Evolutionary conservation across 2,888 invertebrate genomes (phyloP), one percentile per base, ranked within the genome.

Genomic region (Zygogramma bicolorata): DNA sequence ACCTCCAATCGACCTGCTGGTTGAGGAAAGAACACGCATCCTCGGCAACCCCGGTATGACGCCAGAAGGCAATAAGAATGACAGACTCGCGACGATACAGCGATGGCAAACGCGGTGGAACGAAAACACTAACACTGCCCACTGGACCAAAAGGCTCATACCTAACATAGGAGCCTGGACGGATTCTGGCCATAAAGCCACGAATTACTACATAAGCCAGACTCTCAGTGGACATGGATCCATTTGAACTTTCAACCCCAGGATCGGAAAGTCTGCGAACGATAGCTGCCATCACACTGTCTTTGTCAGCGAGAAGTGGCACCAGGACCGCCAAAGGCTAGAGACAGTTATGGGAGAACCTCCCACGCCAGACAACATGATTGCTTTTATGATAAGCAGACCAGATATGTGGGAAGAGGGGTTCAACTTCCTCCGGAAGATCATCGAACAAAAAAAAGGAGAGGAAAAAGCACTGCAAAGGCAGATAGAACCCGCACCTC

Each of bases 1-100:
- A 7, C 60, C 65, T 6, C 75, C 73, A 6, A 69, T 77, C 18
- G 63, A 75, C 29, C 65, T 73, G 2, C 63, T 71, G 34, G 67
- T 69, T 20, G n/a, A 59, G 20, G 71, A 76, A 49, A 66, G 71
- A 42, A 38, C 20, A 15, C 29, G 18, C 7, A n/a, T 42, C 20
- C 13, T 42, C 63, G 42, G 25, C 20, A 25, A 25, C 20, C 25
- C 13, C 6, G 13, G 3, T 13, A 25, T 57, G 57, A 57, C 57
- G 2, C 7, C 22, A 25, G 57, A 57, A 57, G 57, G 13, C 22
- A 57, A 20, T 0, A 15, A 57, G 57, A 57, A 13, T 6, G 22
- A 18, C 20, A 57, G 25, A 57, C 57, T n/a, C 49, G 20, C 10
- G 57, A 58, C 1, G 10, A 29, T 22, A n/a, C n/a, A 25, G 29